Conservation (phyloP, 2,113 vertebrate genomes). For the Zosterops hypoxanthus region DNA sequence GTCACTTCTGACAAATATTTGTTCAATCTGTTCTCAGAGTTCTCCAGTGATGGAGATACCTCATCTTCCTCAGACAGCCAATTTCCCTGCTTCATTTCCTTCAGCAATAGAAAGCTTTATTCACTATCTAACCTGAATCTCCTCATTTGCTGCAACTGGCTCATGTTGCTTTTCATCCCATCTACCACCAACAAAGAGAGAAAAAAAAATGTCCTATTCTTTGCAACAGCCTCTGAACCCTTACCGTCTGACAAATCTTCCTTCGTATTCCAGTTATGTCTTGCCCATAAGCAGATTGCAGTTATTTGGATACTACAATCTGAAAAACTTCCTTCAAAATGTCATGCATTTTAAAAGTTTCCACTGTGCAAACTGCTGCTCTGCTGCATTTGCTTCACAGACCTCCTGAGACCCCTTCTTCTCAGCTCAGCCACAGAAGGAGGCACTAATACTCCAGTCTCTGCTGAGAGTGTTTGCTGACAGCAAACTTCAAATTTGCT, state of each 20-base stretch:
- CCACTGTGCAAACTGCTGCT: not conserved
- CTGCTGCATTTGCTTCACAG: not conserved
- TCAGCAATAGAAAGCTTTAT: not conserved
- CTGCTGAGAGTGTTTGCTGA: not conserved
- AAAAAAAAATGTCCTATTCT: not conserved
- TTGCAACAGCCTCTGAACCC: not conserved
- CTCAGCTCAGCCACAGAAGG: not conserved
- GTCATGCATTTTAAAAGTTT: not conserved
- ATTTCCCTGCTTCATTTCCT: conserved; percentile 26
- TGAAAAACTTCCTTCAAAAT: not conserved
- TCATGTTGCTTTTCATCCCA: not conserved
- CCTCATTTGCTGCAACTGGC: not conserved
- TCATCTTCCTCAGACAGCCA: not conserved
- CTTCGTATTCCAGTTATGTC: not conserved
- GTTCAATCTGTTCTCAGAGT: not conserved
- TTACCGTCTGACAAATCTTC: not conserved
- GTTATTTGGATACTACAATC: not conserved
- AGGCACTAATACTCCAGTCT: not conserved
- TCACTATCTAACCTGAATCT: not conserved
- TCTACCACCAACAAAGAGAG: not conserved
- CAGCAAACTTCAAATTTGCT: not conserved
- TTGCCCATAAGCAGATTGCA: not conserved
- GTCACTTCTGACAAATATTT: conserved; percentile 11
- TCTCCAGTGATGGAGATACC: not conserved
- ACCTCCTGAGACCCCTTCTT: not conserved